These are phyloP conservation scores for Brachionichthys hirsutus DNA, from an alignment of 2,113 vertebrate species.

Conservation along the genomic window DNA sequence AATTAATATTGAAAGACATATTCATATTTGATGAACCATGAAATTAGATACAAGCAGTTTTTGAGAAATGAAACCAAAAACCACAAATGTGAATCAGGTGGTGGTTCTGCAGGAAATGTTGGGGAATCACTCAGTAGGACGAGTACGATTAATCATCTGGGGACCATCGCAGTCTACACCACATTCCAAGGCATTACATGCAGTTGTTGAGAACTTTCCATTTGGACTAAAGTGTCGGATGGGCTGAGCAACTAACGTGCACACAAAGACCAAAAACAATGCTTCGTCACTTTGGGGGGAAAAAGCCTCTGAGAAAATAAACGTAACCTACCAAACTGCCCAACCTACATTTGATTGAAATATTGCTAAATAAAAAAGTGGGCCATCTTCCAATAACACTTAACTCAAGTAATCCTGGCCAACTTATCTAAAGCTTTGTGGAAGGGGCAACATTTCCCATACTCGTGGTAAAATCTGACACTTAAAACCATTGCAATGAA, in stretches of 20 bases:
- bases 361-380: background rate
- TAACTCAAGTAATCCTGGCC: background rate
- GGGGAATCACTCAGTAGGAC: background rate
- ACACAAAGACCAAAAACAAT: too few species aligned
- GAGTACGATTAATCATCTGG: background rate
- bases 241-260: too few species aligned
- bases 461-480: conserved; percentile 12
- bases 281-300: too few species aligned
- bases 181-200: background rate
- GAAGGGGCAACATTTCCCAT: background rate
- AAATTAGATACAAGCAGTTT: too few species aligned
- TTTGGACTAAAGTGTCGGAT: too few species aligned
- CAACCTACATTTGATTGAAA: background rate
- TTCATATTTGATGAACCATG: too few species aligned
- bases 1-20: too few species aligned
- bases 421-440: background rate
- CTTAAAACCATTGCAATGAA: conserved; percentile 21
- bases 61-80: too few species aligned
- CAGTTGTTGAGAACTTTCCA: background rate
- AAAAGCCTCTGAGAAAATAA: too few species aligned
- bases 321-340: background rate
- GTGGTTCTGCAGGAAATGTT: background rate
- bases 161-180: background rate
- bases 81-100: background rate
- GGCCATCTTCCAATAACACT: background rate